phyloP scores from a whole-genome alignment of 2,113 vertebrate genomes.

The Lampris incognitus region DNA sequence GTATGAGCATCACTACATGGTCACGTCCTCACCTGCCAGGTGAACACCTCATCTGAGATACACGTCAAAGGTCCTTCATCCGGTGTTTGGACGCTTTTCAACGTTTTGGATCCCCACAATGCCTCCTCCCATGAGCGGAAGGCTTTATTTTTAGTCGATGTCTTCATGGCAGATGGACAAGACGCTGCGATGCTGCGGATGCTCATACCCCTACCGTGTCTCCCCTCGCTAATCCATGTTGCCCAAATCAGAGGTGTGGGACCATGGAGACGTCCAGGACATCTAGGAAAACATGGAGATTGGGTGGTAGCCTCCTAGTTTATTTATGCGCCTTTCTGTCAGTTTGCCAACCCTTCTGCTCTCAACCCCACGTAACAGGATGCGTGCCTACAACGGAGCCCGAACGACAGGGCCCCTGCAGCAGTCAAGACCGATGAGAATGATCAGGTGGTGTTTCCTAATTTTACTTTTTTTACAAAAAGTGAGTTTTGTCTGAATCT shows the following conservation, averaged over 20 bases:
- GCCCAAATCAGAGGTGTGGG: slow-evolving; percentile 50
- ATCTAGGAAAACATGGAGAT: slow-evolving; percentile 18
- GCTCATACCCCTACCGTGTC: slow-evolving; percentile 51
- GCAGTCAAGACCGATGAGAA: slow-evolving; percentile 12
- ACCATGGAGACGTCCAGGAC: slow-evolving; percentile 30
- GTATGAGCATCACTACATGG: slow-evolving; percentile 10
- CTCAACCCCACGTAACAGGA: slow-evolving; percentile 19
- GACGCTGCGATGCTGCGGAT: slow-evolving; percentile 68
- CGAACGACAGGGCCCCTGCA: background rate
- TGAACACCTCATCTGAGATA: slow-evolving; percentile 23
- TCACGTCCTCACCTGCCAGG: slow-evolving; percentile 41
- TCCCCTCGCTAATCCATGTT: slow-evolving; percentile 58
- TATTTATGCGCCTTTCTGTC: slow-evolving; percentile 26
- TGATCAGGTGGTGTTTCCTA: slow-evolving; percentile 2
- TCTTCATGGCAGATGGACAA: slow-evolving; percentile 75
- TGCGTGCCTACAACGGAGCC: slow-evolving; percentile 4
- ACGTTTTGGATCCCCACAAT: slow-evolving; percentile 46
- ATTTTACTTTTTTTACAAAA: background rate
- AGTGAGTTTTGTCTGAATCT: slow-evolving; percentile 11
- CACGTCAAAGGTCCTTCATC: slow-evolving; percentile 18
- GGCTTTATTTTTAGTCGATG: slow-evolving; percentile 80
- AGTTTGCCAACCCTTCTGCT: slow-evolving; percentile 18
- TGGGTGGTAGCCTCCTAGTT: slow-evolving; percentile 20
- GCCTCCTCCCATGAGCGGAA: slow-evolving; percentile 54
- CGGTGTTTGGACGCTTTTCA: slow-evolving; percentile 51